These are phyloP conservation scores for Glaucopsyche alexis DNA, from an alignment of 2,888 invertebrate genomes.

Conservation along the genomic window DNA sequence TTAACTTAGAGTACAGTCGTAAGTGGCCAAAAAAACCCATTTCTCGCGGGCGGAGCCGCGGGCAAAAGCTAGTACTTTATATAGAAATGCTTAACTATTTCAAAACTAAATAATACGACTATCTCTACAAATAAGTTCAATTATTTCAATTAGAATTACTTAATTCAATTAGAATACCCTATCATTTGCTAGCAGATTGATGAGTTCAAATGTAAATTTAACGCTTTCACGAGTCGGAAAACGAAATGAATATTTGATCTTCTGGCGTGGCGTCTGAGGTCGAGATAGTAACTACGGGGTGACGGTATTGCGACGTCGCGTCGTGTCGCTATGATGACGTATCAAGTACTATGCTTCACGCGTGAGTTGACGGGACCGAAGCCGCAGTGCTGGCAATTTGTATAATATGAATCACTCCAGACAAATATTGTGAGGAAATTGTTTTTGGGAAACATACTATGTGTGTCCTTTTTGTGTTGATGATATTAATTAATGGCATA, in stretches of 20 bases:
- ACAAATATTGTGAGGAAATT: conserved; percentile 1
- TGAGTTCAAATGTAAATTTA: conserved; percentile 61
- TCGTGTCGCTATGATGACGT: conserved; percentile 40
- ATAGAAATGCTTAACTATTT: no score
- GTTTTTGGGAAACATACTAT: not conserved
- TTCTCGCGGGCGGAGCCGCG: no score
- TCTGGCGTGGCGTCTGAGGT: conserved; percentile 48
- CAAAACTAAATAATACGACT: no score
- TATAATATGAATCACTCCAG: conserved; percentile 41
- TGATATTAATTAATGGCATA: not conserved
- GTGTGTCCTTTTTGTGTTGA: not conserved
- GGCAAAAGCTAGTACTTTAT: no score
- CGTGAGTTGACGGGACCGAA: conserved; percentile 35
- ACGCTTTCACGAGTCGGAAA: conserved; percentile 61
- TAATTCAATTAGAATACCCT: no score
- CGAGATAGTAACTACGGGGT: conserved; percentile 60
- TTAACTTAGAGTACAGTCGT: no score
- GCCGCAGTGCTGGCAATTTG: conserved; percentile 40
- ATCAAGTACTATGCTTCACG: conserved; percentile 35
- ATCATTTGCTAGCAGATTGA: no score
- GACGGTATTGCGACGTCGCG: conserved; percentile 59
- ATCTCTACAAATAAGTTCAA: no score
- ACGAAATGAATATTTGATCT: conserved; percentile 63
- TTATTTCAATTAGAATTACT: not conserved
- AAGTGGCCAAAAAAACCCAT: no score